A percentile compares a stretch with the other conserved stretches of the same genome.
Conservation (phyloP, 2,888 invertebrate species). For the Phrixothrix hirtus region DNA sequence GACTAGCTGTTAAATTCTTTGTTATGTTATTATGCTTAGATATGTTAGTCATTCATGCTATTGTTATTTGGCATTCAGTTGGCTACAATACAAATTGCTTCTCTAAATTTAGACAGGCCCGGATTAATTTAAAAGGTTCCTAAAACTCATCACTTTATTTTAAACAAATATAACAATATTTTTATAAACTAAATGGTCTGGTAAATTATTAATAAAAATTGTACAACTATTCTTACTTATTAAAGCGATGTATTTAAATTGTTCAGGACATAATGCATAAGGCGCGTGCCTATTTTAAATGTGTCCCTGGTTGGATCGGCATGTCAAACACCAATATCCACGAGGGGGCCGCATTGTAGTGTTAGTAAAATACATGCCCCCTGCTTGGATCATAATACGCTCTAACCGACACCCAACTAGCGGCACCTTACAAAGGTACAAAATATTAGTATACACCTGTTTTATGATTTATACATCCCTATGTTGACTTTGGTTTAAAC, state of each 20-base stretch:
- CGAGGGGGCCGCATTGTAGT: conserved; percentile 53
- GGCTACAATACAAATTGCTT: conserved; percentile 41
- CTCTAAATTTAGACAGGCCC: conserved; percentile 37
- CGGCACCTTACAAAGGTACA: conserved; percentile 51
- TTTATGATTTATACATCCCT: conserved; percentile 39
- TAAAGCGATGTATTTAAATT: background rate
- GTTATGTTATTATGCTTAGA: conserved; percentile 45
- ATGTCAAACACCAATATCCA: conserved; percentile 51
- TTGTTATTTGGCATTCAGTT: conserved; percentile 42
- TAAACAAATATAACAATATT: too few species aligned
- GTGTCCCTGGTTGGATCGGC: conserved; percentile 49
- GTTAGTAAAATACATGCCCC: conserved; percentile 54
- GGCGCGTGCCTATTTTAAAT: conserved; percentile 34
- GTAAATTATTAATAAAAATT: too few species aligned
- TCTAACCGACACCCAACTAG: conserved; percentile 54
- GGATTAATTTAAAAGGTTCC: conserved; percentile 30
- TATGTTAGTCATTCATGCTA: conserved; percentile 44
- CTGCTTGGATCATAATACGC: conserved; percentile 53
- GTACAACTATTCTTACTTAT: background rate
- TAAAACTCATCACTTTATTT: too few species aligned
- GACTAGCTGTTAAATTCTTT: conserved; percentile 42
- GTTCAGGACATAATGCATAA: conserved; percentile 1
- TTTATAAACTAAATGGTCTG: too few species aligned
- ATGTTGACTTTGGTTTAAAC: conserved; percentile 42
- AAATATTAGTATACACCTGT: conserved; percentile 50